A percentile compares a stretch with the other conserved stretches of the same genome.
Conservation (phyloP, 2,888 invertebrate genomes). For the Hydraecia micacea region DNA sequence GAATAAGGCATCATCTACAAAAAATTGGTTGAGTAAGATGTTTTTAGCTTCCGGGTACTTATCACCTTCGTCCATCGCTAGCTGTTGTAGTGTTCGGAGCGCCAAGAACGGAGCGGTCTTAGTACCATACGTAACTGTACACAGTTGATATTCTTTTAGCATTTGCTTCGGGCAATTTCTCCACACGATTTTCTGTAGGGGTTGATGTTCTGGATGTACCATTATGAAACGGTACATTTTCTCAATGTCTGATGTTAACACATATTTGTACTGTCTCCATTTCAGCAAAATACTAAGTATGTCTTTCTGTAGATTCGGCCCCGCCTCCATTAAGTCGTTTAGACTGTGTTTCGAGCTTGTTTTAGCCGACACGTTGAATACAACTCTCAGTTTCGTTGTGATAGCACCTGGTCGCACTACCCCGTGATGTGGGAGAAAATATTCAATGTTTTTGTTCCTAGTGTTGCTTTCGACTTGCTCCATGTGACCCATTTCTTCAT, state of each 20-base stretch:
- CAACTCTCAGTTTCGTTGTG: not conserved
- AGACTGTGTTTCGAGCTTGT: slow-evolving; percentile 1
- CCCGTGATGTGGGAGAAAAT: not conserved
- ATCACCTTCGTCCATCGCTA: slow-evolving; percentile 11
- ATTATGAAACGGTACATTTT: slow-evolving; percentile 1
- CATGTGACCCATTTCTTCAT: slow-evolving; percentile 18
- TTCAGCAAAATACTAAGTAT: slow-evolving; percentile 5
- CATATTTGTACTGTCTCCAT: slow-evolving; percentile 6
- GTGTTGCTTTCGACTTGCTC: not conserved
- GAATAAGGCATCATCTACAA: slow-evolving; percentile 24
- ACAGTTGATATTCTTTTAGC: not conserved
- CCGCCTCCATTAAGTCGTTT: slow-evolving; percentile 7
- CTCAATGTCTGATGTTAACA: not conserved
- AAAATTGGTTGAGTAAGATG: slow-evolving; percentile 4
- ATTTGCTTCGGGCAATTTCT: not conserved
- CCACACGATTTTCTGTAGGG: slow-evolving; percentile 7
- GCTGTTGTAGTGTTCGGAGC: not conserved
- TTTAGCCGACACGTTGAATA: not conserved
- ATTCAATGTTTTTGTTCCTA: not conserved
- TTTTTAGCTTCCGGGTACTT: slow-evolving; percentile 16
- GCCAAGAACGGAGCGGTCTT: not conserved
- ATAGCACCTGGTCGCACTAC: not conserved
- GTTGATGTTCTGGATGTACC: slow-evolving; percentile 5
- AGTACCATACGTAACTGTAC: not conserved
- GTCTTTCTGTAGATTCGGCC: slow-evolving; percentile 1